Base-by-base conservation (phyloP, 2,113 vertebrate species). In the Ia io region DNA sequence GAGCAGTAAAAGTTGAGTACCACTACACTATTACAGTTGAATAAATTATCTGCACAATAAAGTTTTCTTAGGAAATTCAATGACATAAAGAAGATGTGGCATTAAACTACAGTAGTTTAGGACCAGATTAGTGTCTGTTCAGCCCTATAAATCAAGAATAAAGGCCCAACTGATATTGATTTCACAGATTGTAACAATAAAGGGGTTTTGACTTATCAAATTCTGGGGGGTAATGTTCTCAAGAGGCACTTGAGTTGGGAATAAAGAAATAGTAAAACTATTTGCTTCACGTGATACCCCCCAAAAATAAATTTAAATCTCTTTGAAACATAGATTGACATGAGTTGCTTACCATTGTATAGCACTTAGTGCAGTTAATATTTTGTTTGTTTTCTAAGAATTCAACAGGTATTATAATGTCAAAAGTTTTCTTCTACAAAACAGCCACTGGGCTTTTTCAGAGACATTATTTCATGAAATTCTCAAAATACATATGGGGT, bases 11-110 rank as follows among this genome's bases (percentile, higher is more conserved):
- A 82, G 0, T 42, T 61, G 59, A 84, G 23, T 76, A 78, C 3
- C 25, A 71, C 42, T 70, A 74, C 17, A 69, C 2, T 70, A 40
- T 80, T 35, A 42, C 0, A 47, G 23, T 32, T 37, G 22, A 88
- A 12, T 82, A 95, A 69, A 53, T 23, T 59, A 17, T n/a, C 47
- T 92, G 89, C 61, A 85, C 10, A 78, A 79, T 84, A 40, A 91
- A 76, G 35, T 71, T 90, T 95, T 83, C 53, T 93, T 77, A 79
- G 35, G 82, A 95, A 91, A 92, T 77, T 30, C 5, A 92, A 88
- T 63, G 13, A 77, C 20, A 91, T 86, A 59, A 22, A 90, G 85
- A 93, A 53, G 12, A 20, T 44, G n/a, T 44, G 79, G 59, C 30
- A 76, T 23, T 49, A 95, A 87, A 80, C 61, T 25, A 53, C 0